Base-by-base conservation (phyloP, 2,888 invertebrate species). In the Axea sp. region DNA sequence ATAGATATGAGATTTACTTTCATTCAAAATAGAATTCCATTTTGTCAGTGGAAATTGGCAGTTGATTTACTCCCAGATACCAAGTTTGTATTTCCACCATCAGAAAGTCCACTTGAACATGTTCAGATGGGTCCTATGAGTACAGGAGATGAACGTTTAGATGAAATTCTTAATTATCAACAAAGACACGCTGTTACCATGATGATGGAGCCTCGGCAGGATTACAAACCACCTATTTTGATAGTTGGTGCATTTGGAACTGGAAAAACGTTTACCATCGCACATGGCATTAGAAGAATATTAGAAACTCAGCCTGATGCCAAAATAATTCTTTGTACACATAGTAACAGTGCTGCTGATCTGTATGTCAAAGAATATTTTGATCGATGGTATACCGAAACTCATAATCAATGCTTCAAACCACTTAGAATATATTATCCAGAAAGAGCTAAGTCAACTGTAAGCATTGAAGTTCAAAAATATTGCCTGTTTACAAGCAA, bases 271-370 rank as follows among this genome's bases (percentile, higher is more conserved):
- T 95, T 93, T 82, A 95, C 95, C 0, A 88, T 96, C 77, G 95
- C 95, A 0, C 91, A 92, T 67, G 86, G 87, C 1, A 39, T 86
- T 1, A 76, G 77, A 9, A 75, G 84, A 4, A 73, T 86, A 12
- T 67, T 87, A 4, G 89, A 90, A 78, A 93, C 93, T 0, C 92
- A 93, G 80, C 88, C 90, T 0, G 89, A 91, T 11, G 91, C 92
- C 15, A 90, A 92, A 81, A 92, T 96, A 51, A 89, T 96, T 73
- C 92, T 96, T 51, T 96, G 95, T 84, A 95, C 95, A 1, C 95
- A 95, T 88, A 95, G 95, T 43, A 95, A 96, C 88, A 95, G 94
- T 81, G 95, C 95, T 7, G 95, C 95, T 5, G 95, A 95, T 89
- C 88, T 95, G 65, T 95, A 95, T 82, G 94, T 95, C 30, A 93